phyloP scores from a whole-genome alignment of 1,140 invertebrate species.

The Ladona fulva region DNA sequence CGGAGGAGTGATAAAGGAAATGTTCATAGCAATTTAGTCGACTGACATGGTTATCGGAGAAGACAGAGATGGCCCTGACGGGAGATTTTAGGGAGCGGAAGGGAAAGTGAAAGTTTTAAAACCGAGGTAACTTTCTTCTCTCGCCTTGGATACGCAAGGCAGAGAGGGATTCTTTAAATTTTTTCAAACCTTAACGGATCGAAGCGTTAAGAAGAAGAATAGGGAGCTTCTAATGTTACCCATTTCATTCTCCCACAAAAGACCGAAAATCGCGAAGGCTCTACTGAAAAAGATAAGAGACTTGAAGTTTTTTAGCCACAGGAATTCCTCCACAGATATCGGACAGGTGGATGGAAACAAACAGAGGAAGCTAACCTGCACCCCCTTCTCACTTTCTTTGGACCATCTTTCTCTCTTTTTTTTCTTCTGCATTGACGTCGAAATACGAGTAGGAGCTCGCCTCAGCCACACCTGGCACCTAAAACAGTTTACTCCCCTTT shows the following conservation, averaged over 20 bases:
- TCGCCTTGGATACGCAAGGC: too few species aligned
- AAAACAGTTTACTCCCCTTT: neutral
- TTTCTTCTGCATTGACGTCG: neutral
- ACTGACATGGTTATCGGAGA: neutral
- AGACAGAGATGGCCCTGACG: neutral
- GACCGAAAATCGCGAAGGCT: too few species aligned
- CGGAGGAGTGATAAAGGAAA: too few species aligned
- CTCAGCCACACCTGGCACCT: neutral
- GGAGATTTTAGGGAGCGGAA: neutral
- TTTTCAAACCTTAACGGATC: too few species aligned
- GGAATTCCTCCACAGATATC: neutral
- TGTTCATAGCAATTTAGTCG: neutral
- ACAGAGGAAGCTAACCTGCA: neutral
- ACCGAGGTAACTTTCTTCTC: neutral
- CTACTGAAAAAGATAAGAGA: too few species aligned
- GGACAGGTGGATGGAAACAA: neutral
- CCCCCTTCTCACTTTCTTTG: neutral
- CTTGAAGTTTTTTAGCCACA: too few species aligned
- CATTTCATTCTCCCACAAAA: too few species aligned
- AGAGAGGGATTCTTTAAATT: too few species aligned
- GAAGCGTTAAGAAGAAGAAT: too few species aligned
- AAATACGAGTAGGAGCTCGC: neutral
- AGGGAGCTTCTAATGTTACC: too few species aligned
- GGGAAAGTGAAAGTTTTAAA: neutral
- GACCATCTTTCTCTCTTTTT: neutral